Base-by-base conservation (phyloP, 2,113 vertebrate species). In the Tylochromis polylepis region DNA sequence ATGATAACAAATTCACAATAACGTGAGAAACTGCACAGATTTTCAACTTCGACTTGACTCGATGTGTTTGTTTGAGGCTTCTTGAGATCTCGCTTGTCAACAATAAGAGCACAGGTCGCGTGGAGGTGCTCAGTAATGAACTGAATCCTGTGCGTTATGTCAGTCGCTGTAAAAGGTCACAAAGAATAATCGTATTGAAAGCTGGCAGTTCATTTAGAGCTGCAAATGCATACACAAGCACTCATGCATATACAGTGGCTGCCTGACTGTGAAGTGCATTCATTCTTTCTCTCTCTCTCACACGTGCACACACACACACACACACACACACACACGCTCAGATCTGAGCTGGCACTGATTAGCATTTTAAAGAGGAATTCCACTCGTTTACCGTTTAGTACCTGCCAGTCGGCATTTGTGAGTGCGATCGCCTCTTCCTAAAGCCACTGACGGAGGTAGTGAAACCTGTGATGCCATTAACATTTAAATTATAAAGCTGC, bases 301-400 rank as follows among this genome's bases (percentile, higher is more conserved):
- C 14, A 10, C 14, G 5, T 12, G 1, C 43, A 14, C 46, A 16
- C 46, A 56, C 46, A 49, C 46, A 65, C 78, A 49, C 72, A 46
- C 72, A 77, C 34, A 62, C 72, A 38, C 67, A 27, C 82, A 27
- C 56, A 60, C 57, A 57, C 72, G 27, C 36, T n/a, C 70, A 62
- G n/a, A 83, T 82, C 79, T 86, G 60, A 87, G 27, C 79, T 49
- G 77, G 62, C 79, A 27, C 85, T 90, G 87, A 94, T 93, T 94
- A 88, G 84, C 94, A 94, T 94, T 91, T 94, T 92, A 94, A 93
- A 94, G 89, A 88, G 86, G 84, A 92, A 78, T 85, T 91, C 83
- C 84, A 79, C 91, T 85, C 62, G 70, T 88, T 92, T 84, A 89
- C 81, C 31, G 70, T 88, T 93, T 89, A 88, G 89, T 92, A 91